Evolutionary conservation across 1,140 invertebrate genomes (phyloP), one percentile per base, ranked within the genome.

Genomic region (Plutomurus gul): DNA sequence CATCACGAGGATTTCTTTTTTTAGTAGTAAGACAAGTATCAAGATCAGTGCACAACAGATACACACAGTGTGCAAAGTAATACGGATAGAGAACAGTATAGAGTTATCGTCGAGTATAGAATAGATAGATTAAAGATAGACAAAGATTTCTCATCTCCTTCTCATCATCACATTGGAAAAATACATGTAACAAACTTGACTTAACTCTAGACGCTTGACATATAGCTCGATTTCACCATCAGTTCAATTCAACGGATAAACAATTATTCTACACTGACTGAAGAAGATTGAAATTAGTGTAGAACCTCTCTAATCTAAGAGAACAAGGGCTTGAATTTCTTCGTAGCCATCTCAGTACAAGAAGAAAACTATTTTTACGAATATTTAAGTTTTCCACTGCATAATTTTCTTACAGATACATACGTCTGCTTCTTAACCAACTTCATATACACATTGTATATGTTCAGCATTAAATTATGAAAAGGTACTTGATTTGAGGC

Each of bases 181-280:
- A 65, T 65, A 65, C 56, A 33, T 65, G 30, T 65, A 65, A n/a
- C 56, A 65, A 65, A 65, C 56, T 65, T 65, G 56, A 65, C 56
- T 36, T 33, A n/a, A 65, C 56, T 13, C 27, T 65, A 56, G 16
- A 65, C 56, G 56, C 56, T 65, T 65, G 56, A 16, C 56, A 65
- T 65, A 65, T 65, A 65, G 56, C 56, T 65, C 56, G 56, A 65
- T 65, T 60, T 65, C 56, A 65, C 56, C 56, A 65, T 65, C 56
- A 65, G 56, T 65, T 65, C 56, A 65, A 65, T 65, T 65, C 16
- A 16, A 65, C 30, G 18, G 16, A 65, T 33, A 65, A 65, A n/a
- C 51, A 60, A 33, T 36, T 60, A 8, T 36, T 20, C 56, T 65
- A 56, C 43, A 22, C 25, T 22, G 18, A 3, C 47, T 22, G 20